These are phyloP conservation scores for Ectemnius continuus DNA, from an alignment of 2,888 invertebrate species.

Conservation along the genomic window DNA sequence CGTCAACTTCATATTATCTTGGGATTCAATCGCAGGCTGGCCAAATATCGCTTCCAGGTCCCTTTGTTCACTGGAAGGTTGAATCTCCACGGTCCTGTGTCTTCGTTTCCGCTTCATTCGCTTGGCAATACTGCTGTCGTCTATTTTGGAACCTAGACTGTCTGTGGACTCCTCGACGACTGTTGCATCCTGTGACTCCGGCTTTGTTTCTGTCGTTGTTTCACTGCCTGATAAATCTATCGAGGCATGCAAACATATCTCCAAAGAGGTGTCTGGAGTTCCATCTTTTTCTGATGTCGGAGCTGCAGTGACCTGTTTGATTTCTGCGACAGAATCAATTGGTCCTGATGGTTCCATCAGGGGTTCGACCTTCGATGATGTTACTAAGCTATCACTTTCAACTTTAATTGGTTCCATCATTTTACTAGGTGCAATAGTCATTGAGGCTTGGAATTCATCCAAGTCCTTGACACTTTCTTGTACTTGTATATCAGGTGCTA, in stretches of 20 bases:
- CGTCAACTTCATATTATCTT: conserved; percentile 57
- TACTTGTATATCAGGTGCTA: conserved; percentile 64
- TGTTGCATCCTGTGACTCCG: conserved; percentile 49
- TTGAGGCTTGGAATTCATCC: background rate
- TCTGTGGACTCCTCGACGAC: conserved; percentile 51
- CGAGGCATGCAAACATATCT: conserved; percentile 71
- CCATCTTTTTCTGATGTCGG: conserved; percentile 36
- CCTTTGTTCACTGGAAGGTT: conserved; percentile 34
- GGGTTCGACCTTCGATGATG: background rate
- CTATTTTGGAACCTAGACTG: background rate
- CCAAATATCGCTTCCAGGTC: conserved; percentile 60
- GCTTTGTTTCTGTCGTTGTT: conserved; percentile 27
- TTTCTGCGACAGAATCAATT: background rate
- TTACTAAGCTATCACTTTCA: no score
- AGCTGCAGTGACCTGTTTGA: conserved; percentile 28
- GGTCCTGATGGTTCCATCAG: background rate
- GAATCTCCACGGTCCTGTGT: conserved; percentile 57
- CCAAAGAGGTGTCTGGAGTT: conserved; percentile 51
- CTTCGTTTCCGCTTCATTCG: conserved; percentile 60
- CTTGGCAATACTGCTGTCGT: conserved; percentile 38
- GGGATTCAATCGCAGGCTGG: conserved; percentile 46
- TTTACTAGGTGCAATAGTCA: background rate
- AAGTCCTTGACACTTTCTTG: conserved; percentile 38
- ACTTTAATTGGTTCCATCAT: background rate
- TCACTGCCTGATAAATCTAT: conserved; percentile 69